Evolutionary conservation across 2,888 invertebrate genomes (phyloP).

Genomic region (Drosophila vallismaia): DNA sequence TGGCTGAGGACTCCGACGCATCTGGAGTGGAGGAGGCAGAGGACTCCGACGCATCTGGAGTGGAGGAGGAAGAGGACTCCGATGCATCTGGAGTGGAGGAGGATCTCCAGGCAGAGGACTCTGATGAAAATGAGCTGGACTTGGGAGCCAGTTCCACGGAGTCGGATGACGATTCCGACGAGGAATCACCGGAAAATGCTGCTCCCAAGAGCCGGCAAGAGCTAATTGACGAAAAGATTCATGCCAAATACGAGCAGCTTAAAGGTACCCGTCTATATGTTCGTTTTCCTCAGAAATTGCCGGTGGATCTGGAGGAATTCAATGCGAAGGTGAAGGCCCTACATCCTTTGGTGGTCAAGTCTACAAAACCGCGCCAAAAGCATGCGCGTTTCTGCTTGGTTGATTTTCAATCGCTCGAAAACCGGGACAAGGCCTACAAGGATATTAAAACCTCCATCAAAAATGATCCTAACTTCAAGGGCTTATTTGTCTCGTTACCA

Average conservation of each 20-base stretch:
- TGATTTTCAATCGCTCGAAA: slow-evolving; percentile 69
- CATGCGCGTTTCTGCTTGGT: slow-evolving; percentile 81
- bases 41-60: slow-evolving; percentile 25
- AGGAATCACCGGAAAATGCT: slow-evolving; percentile 28
- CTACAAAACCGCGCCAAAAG: slow-evolving; percentile 78
- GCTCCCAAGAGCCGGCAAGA: slow-evolving; percentile 48
- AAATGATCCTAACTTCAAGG: slow-evolving; percentile 53
- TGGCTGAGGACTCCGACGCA: slow-evolving; percentile 36
- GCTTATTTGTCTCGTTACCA: slow-evolving; percentile 70
- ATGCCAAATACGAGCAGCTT: slow-evolving; percentile 64
- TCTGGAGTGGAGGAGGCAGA: slow-evolving; percentile 1
- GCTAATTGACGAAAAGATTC: slow-evolving; percentile 56
- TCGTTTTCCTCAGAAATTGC: slow-evolving; percentile 77
- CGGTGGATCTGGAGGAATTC: slow-evolving; percentile 67
- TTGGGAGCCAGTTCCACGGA: slow-evolving; percentile 75
- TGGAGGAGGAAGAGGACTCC: slow-evolving; percentile 26
- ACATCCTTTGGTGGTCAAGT: slow-evolving; percentile 65
- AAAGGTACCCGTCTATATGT: slow-evolving; percentile 79
- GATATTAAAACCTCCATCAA: slow-evolving; percentile 53
- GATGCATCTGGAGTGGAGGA: slow-evolving; percentile 32
- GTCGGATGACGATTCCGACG: slow-evolving; percentile 66
- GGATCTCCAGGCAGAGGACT: slow-evolving; percentile 3
- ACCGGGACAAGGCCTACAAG: slow-evolving; percentile 69
- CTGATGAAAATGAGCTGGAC: slow-evolving; percentile 43
- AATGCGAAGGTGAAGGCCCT: slow-evolving; percentile 62